A percentile compares a stretch with the other conserved stretches of the same genome.
Conservation (phyloP, 2,797 vertebrate species). For the Poecilia velifera region DNA sequence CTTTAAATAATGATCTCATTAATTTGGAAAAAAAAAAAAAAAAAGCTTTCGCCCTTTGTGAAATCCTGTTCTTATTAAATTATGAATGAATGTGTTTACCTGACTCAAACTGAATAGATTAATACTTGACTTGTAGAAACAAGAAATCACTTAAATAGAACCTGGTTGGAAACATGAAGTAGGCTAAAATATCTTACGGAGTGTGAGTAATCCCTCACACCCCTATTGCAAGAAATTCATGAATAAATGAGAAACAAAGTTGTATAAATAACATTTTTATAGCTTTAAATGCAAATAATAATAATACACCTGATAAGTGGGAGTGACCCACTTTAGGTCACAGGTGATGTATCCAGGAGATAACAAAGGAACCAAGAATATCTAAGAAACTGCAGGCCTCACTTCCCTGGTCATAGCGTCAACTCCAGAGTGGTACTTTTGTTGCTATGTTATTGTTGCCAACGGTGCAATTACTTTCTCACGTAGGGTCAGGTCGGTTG, state of each 20-base stretch:
- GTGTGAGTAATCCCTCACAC: not conserved
- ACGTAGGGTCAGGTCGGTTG: not conserved
- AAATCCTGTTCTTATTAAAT: not conserved
- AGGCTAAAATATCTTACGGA: not conserved
- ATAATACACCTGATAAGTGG: not conserved
- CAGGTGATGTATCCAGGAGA: not conserved
- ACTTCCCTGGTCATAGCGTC: not conserved
- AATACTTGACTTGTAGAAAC: not conserved
- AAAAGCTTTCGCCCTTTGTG: not conserved
- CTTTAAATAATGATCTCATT: not conserved
- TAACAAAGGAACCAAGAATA: not conserved
- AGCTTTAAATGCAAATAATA: not conserved
- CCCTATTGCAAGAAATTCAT: not conserved
- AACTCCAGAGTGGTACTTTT: not conserved
- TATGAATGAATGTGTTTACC: not conserved
- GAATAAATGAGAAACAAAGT: conserved; percentile 1
- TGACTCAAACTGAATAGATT: not conserved
- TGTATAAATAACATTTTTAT: not conserved
- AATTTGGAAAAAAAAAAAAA: not conserved
- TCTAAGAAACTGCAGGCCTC: not conserved
- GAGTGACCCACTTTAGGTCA: not conserved
- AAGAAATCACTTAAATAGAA: no score
- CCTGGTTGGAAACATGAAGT: not conserved
- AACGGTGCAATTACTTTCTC: not conserved
- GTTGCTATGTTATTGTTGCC: not conserved